phyloP scores from a whole-genome alignment of 2,113 vertebrate genomes.

The Prietella phreatophila region DNA sequence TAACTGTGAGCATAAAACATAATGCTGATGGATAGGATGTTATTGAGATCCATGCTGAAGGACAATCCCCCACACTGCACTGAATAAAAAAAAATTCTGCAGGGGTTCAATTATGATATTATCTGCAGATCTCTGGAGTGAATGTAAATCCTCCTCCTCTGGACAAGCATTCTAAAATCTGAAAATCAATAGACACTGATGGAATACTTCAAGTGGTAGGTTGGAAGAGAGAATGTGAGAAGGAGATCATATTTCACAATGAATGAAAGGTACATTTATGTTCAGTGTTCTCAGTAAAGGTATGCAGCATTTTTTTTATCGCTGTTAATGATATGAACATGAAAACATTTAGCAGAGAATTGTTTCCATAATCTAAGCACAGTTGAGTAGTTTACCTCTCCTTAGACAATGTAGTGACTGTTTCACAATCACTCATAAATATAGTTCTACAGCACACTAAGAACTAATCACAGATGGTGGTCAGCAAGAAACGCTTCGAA shows the following conservation, averaged over 20 bases:
- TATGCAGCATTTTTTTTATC: not conserved
- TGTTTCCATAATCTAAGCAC: not conserved
- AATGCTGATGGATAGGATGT: constrained; percentile 62
- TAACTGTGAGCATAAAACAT: constrained; percentile 67
- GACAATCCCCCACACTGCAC: constrained; percentile 13
- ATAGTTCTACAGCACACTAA: not conserved
- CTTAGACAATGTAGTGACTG: not conserved
- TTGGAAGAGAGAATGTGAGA: not conserved
- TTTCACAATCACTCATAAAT: not conserved
- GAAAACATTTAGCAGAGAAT: not conserved
- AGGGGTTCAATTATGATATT: constrained; percentile 19
- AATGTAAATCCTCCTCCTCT: constrained; percentile 21
- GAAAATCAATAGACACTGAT: constrained; percentile 74
- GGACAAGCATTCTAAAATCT: constrained; percentile 63
- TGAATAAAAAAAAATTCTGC: constrained; percentile 19
- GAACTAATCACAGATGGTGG: not conserved
- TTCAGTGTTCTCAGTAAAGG: not conserved
- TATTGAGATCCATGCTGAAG: constrained; percentile 60
- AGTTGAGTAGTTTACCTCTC: not conserved
- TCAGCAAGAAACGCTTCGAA: not conserved
- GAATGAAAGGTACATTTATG: constrained; percentile 6
- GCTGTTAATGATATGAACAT: not conserved
- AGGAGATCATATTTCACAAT: constrained; percentile 18
- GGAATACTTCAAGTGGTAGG: constrained; percentile 64
- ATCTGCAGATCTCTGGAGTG: constrained; percentile 21